Base-by-base conservation (phyloP, 2,113 vertebrate genomes). In the Peromyscus polionotus region DNA sequence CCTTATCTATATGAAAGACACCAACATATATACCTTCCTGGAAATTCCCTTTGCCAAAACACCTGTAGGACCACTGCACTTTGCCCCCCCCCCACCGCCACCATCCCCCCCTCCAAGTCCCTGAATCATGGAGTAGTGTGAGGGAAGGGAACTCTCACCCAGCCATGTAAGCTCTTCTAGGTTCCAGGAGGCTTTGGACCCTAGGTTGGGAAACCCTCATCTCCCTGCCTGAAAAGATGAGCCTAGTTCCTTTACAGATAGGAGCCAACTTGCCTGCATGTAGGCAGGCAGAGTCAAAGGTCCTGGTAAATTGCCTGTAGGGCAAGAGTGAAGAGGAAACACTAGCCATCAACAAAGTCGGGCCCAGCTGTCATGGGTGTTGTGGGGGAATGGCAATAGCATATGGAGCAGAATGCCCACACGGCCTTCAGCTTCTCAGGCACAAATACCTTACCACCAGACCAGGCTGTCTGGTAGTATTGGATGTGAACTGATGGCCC, bases 181-280 rank as follows among this genome's bases (percentile, higher is more conserved):
- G 12, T 76, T 28, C 75, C 12, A 28, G 24, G 42, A 11, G 75
- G 24, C 75, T 48, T 76, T 48, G 24, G 12, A 22, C 26, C 42
- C 26, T 48, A 48, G 73, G 24, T 76, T 28, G 42, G 24, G 75
- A 89, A 86, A 42, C 22, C 14, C 10, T 24, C 5, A 13, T 45
- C 42, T 76, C 1, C 8, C 54, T 73, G 0, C 42, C 31, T 10
- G 0, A 31, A 95, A 90, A 19, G 42, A 36, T 79, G 65, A 90
- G 26, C 59, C 67, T 86, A 48, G 0, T 90, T 13, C 61, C 73
- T 90, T 96, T 97, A 14, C 94, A 99, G 99, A 67, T 89, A n/a
- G 88, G 99, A 45, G 98, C 98, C 77, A 99, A 98, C 61, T 22
- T 98, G 9, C 98, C 98, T 17, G 98, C 76, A 42, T 99, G 99